Evolutionary conservation across 2,797 vertebrate species (phyloP).

Genomic region (Hyperoplus lanceolatus): DNA sequence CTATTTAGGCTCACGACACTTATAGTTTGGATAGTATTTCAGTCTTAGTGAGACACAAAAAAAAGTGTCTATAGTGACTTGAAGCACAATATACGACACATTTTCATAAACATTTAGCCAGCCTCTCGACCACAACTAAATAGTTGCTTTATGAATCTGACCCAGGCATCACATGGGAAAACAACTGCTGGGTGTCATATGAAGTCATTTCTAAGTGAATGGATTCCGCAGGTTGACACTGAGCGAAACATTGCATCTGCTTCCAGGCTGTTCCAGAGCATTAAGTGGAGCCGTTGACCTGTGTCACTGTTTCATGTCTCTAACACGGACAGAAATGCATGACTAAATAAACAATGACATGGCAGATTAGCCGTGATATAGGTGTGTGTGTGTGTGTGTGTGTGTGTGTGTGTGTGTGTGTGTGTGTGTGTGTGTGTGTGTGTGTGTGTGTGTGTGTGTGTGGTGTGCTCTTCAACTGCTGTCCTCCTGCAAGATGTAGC

Average conservation of each 20-base stretch:
- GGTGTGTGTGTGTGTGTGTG: no score
- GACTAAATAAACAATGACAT: constrained; percentile 59
- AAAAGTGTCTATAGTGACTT: background rate
- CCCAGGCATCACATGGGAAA: background rate
- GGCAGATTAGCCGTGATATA: constrained; percentile 22
- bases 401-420: no score
- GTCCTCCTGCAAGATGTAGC: no score
- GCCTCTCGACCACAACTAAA: background rate
- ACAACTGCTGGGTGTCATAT: background rate
- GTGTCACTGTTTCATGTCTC: constrained; percentile 32
- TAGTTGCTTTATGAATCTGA: background rate
- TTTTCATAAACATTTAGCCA: background rate
- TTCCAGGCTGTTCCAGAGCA: constrained; percentile 25
- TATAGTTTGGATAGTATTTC: background rate
- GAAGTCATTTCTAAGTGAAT: background rate
- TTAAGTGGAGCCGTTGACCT: constrained; percentile 31
- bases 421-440: no score
- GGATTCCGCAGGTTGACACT: background rate
- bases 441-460: no score
- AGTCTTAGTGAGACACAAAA: background rate
- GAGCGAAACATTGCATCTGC: constrained; percentile 6
- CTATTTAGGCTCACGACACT: background rate
- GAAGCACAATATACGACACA: background rate
- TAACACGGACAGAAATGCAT: constrained; percentile 33
- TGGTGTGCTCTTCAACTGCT: no score